phyloP scores from a whole-genome alignment of 92 coral and sea anemone species.

The Chrysogorgia sp. region DNA sequence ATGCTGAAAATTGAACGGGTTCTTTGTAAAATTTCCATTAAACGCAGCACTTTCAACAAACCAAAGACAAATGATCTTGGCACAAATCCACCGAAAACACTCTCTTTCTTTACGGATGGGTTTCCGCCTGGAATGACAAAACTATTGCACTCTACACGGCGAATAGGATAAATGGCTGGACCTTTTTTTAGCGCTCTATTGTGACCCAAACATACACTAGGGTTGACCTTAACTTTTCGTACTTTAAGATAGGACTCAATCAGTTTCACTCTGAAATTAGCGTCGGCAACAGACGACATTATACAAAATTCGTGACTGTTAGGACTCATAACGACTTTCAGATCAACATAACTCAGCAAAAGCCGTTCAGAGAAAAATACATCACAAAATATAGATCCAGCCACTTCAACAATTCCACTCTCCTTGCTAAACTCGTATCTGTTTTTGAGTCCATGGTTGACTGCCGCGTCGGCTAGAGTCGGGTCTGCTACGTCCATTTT shows the following conservation, averaged over 20 bases:
- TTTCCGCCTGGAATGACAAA: not conserved
- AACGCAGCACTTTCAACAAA: too few relatives aligned
- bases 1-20: too few relatives aligned
- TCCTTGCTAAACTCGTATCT: constrained; percentile 43
- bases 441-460: constrained; percentile 25
- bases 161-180: not conserved
- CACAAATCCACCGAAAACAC: too few relatives aligned
- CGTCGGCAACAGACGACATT: constrained; percentile 39
- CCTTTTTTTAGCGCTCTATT: not conserved
- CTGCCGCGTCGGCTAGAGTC: constrained; percentile 2
- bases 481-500: constrained; percentile 46
- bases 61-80: too few relatives aligned
- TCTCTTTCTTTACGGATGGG: not conserved
- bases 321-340: too few relatives aligned
- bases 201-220: too few relatives aligned
- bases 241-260: constrained; percentile 37
- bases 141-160: not conserved
- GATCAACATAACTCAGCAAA: too few relatives aligned
- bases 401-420: too few relatives aligned
- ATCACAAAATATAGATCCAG: too few relatives aligned
- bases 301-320: constrained; percentile 37
- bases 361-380: too few relatives aligned
- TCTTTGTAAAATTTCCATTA: too few relatives aligned
- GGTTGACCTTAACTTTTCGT: constrained; percentile 21
- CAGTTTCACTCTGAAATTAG: too few relatives aligned